These are phyloP conservation scores for Antheraea assamensis DNA, from an alignment of 2,888 invertebrate genomes.

Conservation along the genomic window DNA sequence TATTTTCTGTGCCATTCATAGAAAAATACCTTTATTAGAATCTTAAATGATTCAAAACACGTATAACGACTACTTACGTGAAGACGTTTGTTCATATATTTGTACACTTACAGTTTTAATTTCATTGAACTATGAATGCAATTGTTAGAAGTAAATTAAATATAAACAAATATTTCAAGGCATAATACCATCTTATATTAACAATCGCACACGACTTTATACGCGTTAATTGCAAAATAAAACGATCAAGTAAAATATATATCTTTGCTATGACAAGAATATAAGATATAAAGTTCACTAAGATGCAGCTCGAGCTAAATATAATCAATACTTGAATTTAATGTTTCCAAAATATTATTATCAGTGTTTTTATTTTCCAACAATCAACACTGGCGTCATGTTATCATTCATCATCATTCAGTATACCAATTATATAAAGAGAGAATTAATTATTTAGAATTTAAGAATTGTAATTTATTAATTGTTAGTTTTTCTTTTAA, in stretches of 20 bases:
- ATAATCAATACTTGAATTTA: background rate
- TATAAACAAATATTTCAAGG: background rate
- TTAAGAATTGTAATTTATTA: background rate
- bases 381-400: background rate
- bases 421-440: background rate
- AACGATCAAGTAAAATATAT: too few species aligned
- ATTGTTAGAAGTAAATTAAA: background rate
- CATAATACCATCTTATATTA: too few species aligned
- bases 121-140: background rate
- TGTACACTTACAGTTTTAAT: background rate
- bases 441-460: background rate
- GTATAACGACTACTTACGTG: background rate
- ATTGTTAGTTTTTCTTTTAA: background rate
- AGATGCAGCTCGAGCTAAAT: background rate
- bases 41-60: background rate
- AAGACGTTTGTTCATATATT: background rate
- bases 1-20: background rate
- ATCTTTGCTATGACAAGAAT: background rate
- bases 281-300: background rate
- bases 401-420: background rate
- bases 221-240: too few species aligned
- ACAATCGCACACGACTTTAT: too few species aligned
- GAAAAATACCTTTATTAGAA: background rate
- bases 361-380: background rate
- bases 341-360: background rate